A percentile compares a stretch with the other conserved stretches of the same genome.
phyloP scores from a whole-genome alignment of 2,888 invertebrate genomes.

The Mystacides longicornis region DNA sequence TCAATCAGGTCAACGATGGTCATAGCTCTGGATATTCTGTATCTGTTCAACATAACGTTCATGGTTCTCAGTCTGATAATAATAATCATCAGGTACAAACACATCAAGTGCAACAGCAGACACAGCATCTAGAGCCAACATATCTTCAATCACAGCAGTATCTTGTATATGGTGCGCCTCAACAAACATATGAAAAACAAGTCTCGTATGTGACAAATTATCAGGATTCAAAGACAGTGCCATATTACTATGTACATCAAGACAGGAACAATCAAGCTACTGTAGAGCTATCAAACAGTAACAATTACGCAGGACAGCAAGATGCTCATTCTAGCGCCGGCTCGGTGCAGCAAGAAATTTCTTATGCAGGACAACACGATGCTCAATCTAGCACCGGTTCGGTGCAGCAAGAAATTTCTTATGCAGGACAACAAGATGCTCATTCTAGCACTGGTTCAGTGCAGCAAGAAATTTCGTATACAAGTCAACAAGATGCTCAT shows the following conservation, averaged over 20 bases:
- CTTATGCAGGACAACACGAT: no score
- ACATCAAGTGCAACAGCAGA: neutral
- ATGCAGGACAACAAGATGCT: neutral
- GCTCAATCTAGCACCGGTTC: no score
- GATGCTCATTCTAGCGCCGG: no score
- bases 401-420: no score
- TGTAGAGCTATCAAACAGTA: no score
- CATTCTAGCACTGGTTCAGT: neutral
- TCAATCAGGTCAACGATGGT: neutral
- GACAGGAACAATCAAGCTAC: neutral
- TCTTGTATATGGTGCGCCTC: neutral
- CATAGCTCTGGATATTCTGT: neutral
- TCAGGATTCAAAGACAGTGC: neutral
- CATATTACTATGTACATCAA: neutral
- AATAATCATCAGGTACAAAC: neutral
- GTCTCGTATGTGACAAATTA: neutral
- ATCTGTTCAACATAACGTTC: neutral
- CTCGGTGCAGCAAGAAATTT: no score
- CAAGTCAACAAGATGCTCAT: neutral
- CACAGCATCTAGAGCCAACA: neutral
- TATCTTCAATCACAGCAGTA: conserved; percentile 5
- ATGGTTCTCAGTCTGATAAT: neutral
- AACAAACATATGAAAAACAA: neutral
- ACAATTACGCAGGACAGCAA: no score
- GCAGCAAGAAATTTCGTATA: neutral